phyloP scores from a whole-genome alignment of 2,113 vertebrate genomes.

The Centrocercus urophasianus region DNA sequence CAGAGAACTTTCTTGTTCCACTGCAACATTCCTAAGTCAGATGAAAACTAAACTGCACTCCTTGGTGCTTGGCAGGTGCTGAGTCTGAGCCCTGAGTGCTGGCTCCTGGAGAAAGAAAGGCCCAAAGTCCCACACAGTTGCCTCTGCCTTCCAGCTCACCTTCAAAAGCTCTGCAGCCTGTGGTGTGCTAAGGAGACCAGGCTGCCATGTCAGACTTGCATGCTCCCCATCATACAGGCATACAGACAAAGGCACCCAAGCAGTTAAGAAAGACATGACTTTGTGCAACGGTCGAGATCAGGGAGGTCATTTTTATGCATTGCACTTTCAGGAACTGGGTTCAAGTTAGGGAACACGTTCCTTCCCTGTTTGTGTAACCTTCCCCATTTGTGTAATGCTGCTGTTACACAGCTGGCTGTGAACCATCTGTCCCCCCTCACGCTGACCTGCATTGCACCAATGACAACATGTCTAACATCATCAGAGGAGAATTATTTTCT shows the following conservation, averaged over 20 bases:
- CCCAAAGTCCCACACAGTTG: neutral
- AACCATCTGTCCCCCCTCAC: neutral
- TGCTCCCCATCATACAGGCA: neutral
- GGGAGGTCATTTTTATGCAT: neutral
- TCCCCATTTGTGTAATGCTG: neutral
- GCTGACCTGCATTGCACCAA: neutral
- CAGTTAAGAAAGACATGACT: neutral
- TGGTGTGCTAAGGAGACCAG: neutral
- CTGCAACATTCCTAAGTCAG: neutral
- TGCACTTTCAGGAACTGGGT: neutral
- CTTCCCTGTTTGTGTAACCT: neutral
- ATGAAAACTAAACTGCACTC: neutral
- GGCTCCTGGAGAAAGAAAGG: neutral
- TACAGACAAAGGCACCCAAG: neutral
- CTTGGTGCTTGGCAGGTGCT: neutral
- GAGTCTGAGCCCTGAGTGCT: neutral
- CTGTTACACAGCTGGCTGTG: neutral
- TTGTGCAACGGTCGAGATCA: neutral
- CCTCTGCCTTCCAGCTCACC: neutral
- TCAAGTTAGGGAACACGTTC: neutral
- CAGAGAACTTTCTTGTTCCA: neutral
- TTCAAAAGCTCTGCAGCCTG: neutral
- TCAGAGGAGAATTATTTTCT: neutral
- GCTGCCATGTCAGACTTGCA: neutral
- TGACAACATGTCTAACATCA: neutral